These are phyloP conservation scores for Dermatophagoides farinae DNA, from an alignment of 1,140 invertebrate species.

Conservation along the genomic window DNA sequence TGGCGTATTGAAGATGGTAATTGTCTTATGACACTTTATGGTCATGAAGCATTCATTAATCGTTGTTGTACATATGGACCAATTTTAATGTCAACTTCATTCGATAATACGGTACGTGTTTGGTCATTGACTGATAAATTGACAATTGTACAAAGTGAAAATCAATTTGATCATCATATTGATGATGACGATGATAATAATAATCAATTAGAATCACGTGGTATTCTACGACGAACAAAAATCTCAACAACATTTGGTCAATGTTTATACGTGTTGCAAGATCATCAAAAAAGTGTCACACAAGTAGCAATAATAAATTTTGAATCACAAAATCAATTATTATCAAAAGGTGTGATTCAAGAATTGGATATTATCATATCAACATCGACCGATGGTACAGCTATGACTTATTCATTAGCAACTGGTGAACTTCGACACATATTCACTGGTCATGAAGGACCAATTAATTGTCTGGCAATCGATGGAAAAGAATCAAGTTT, in stretches of 20 bases:
- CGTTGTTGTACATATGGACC: conserved; percentile 33
- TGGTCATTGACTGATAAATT: conserved; percentile 29
- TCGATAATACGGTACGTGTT: conserved; percentile 32
- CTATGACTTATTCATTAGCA: conserved; percentile 31
- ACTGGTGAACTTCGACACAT: conserved; percentile 25
- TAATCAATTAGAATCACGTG: neutral
- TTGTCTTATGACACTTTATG: conserved; percentile 29
- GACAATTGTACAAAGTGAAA: conserved; percentile 17
- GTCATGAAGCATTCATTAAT: conserved; percentile 31
- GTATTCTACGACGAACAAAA: neutral
- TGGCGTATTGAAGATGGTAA: conserved; percentile 34
- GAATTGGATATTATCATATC: conserved; percentile 27
- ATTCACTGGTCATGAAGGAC: conserved; percentile 27
- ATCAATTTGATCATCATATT: neutral
- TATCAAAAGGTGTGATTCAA: conserved; percentile 14
- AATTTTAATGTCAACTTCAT: conserved; percentile 33
- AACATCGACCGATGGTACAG: conserved; percentile 30
- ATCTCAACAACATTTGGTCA: neutral
- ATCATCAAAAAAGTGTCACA: conserved; percentile 33
- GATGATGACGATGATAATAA: neutral
- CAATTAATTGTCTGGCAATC: conserved; percentile 31
- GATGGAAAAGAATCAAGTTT: conserved; percentile 25
- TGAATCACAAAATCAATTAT: conserved; percentile 23
- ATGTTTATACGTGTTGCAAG: neutral
- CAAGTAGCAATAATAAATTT: conserved; percentile 32